Percentiles rank a stretch among this genome's conserved stretches.
phyloP scores from a whole-genome alignment of 2,888 invertebrate genomes.

The Diarsia rubi region DNA sequence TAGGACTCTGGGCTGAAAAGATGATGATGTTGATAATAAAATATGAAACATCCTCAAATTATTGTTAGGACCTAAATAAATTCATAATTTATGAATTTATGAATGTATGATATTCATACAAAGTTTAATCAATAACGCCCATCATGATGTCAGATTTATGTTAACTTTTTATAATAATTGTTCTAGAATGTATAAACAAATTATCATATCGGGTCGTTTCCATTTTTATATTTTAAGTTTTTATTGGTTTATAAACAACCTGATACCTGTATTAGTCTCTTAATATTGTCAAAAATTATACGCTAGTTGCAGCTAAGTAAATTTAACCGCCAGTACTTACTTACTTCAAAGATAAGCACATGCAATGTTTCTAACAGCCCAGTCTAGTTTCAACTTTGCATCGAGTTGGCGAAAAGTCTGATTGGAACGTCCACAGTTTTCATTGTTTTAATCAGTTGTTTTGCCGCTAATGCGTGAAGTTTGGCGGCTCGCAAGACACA shows the following conservation, averaged over 20 bases:
- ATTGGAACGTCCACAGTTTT: constrained; percentile 63
- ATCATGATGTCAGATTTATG: constrained; percentile 5
- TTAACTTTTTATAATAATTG: constrained; percentile 18
- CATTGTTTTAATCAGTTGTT: constrained; percentile 67
- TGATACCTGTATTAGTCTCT: background rate
- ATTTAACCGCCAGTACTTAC: constrained; percentile 12
- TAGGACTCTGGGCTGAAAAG: too few relatives aligned
- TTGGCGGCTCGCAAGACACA: constrained; percentile 54
- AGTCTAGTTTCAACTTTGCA: constrained; percentile 34
- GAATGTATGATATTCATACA: background rate
- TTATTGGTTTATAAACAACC: background rate
- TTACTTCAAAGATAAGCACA: constrained; percentile 50
- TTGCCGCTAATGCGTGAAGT: constrained; percentile 60
- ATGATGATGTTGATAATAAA: background rate
- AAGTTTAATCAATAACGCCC: constrained; percentile 14
- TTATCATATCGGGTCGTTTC: background rate
- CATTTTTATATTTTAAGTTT: background rate
- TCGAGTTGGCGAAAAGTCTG: constrained; percentile 32
- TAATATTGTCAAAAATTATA: constrained; percentile 23
- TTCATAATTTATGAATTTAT: background rate
- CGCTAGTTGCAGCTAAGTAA: constrained; percentile 12
- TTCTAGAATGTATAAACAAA: background rate
- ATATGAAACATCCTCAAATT: background rate
- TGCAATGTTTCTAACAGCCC: constrained; percentile 11
- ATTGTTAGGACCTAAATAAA: background rate